Evolutionary conservation across 2,888 invertebrate genomes (phyloP).

Genomic region (Luffia ferchaultella): DNA sequence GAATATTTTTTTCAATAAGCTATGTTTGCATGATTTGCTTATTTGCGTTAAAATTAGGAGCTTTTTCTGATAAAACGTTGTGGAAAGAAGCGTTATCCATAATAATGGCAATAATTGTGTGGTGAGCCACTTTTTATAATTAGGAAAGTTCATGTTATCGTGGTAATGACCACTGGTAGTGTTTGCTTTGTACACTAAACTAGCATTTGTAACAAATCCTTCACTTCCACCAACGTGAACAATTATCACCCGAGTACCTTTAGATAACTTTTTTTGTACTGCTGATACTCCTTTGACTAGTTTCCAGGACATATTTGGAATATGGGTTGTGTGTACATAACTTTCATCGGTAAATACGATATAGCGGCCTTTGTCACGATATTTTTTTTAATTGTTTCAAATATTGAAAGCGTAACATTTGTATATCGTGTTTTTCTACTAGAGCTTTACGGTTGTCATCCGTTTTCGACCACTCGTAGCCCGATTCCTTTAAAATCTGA

Average conservation of each 20-base stretch:
- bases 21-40: slow-evolving; percentile 6
- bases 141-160: slow-evolving; percentile 9
- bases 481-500: slow-evolving; percentile 14
- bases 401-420: slow-evolving; percentile 14
- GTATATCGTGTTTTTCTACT: slow-evolving; percentile 16
- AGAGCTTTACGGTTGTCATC: slow-evolving; percentile 15
- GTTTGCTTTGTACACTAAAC: slow-evolving; percentile 7
- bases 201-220: slow-evolving; percentile 11
- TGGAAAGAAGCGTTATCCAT: slow-evolving; percentile 8
- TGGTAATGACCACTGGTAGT: slow-evolving; percentile 10
- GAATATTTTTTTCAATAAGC: slow-evolving; percentile 5
- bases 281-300: slow-evolving; percentile 1
- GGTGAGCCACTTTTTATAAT: slow-evolving; percentile 8
- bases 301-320: slow-evolving; percentile 8
- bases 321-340: slow-evolving; percentile 12
- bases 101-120: slow-evolving; percentile 6
- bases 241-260: slow-evolving; percentile 7
- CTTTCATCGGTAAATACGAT: slow-evolving; percentile 16
- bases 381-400: slow-evolving; percentile 13
- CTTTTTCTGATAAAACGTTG: not conserved
- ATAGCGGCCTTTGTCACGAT: slow-evolving; percentile 11
- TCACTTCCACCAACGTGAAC: slow-evolving; percentile 9
- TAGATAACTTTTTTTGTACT: slow-evolving; percentile 1
- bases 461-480: slow-evolving; percentile 16
- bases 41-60: slow-evolving; percentile 2